Base-by-base conservation (phyloP, 2,797 vertebrate genomes). In the Myotis pilosus region DNA sequence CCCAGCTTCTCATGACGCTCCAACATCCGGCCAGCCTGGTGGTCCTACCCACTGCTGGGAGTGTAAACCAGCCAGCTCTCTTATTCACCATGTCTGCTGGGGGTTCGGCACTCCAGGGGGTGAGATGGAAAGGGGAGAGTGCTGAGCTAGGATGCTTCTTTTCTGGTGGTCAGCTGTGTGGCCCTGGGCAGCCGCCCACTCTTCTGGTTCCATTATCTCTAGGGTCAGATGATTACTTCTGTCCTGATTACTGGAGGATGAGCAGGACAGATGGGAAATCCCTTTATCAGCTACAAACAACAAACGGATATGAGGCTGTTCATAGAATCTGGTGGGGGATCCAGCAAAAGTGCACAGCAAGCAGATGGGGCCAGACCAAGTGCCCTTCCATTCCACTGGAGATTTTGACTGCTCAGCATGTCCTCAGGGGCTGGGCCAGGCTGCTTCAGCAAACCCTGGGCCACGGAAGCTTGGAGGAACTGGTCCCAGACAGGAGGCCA, bases 91-190 rank as follows among this genome's bases (percentile, higher is more conserved):
- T 6, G 12, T 41, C 93, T 64, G 38, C 38, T 12, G 30, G 13
- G 51, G 22, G 17, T 36, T 25, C 0, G 6, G 4, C 1, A 1
- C 30, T 51, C 55, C 2, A 0, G 68, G 25, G 0, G 1, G 25
- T 60, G 19, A 78, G 55, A 55, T 3, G n/a, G 66, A 68, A 57
- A 85, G 60, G 28, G 33, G 33, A n/a, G 10, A 53, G 33, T 15
- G 55, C 79, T 49, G 33, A 68, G n/a, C 33, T 8, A n/a, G 19
- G 22, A 41, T 17, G 36, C 12, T 49, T 25, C 69, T 30, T 20
- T 55, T 53, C 53, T 85, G 68, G 41, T 23, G 55, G 44, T 68
- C 55, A 64, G 44, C 68, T 57, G 19, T 13, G 49, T 51, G 38
- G 71, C 75, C 85, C 23, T 17, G 11, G 44, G 49, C 5, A 51